Percentiles rank a stretch among this genome's conserved stretches.
Conservation (phyloP, 2,797 vertebrate species). For the Astyanax mexicanus region DNA sequence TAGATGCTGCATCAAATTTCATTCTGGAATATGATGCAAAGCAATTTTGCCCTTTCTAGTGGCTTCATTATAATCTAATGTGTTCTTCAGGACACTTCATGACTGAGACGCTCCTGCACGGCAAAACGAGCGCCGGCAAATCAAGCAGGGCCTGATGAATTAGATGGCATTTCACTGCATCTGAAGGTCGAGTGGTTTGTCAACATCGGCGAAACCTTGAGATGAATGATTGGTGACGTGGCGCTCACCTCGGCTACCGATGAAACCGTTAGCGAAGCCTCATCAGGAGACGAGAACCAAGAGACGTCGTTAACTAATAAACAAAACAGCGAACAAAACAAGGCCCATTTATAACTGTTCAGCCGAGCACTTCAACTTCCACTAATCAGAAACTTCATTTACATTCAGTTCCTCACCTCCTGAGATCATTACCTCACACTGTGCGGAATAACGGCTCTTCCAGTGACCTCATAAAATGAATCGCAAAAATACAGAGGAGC, state of each 20-base stretch:
- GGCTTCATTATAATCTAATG: slow-evolving; percentile 61
- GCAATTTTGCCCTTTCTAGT: slow-evolving; percentile 53
- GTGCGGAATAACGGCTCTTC: background rate
- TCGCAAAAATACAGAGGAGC: background rate
- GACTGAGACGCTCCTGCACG: slow-evolving; percentile 56
- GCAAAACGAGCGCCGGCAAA: slow-evolving; percentile 69
- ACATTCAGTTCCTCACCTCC: slow-evolving; percentile 1
- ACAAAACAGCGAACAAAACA: background rate
- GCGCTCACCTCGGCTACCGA: background rate
- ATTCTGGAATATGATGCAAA: slow-evolving; percentile 38
- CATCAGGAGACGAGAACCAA: background rate
- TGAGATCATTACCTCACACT: background rate
- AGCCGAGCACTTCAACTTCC: background rate
- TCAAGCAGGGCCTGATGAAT: slow-evolving; percentile 70
- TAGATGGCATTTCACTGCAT: slow-evolving; percentile 74
- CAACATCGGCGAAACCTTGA: slow-evolving; percentile 61
- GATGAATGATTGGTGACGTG: slow-evolving; percentile 53
- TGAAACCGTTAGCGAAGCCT: background rate
- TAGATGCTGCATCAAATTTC: slow-evolving; percentile 51
- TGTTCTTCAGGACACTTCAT: slow-evolving; percentile 62
- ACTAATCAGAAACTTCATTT: slow-evolving; percentile 4
- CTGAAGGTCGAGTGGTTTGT: slow-evolving; percentile 81
- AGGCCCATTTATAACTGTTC: background rate
- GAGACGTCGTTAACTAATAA: background rate
- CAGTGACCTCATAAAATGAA: background rate